Percentiles rank a stretch among this genome's conserved stretches.
Evolutionary conservation across 1,140 invertebrate species (phyloP).

Genomic region (Chrysomallon squamiferum): DNA sequence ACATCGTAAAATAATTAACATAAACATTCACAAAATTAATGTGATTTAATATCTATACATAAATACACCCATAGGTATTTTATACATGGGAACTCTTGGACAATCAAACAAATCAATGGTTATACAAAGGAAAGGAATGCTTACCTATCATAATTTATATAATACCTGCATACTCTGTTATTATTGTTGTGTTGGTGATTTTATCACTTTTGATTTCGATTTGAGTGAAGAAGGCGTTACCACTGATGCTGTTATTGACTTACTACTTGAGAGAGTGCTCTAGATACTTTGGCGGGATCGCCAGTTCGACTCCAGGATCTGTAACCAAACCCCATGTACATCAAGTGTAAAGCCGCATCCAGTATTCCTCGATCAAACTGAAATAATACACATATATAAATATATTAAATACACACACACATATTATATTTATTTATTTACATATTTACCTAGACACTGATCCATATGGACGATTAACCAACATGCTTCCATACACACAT

Average conservation of each 20-base stretch:
- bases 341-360: constrained; percentile 81
- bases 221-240: background rate
- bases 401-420: no score
- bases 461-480: no score
- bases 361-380: constrained; percentile 73
- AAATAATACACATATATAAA: constrained; percentile 1
- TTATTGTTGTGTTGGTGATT: background rate
- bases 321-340: constrained; percentile 73
- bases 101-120: no score
- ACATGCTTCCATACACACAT: no score
- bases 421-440: no score
- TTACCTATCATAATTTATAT: no score
- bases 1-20: background rate
- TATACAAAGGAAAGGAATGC: no score
- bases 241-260: constrained; percentile 35
- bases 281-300: constrained; percentile 73
- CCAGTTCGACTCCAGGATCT: constrained; percentile 70
- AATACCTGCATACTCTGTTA: background rate
- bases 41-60: no score
- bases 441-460: no score
- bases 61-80: no score
- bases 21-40: background rate
- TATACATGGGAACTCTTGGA: no score
- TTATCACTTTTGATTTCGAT: background rate
- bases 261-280: constrained; percentile 80